Percentiles rank a stretch among this genome's conserved stretches.
Evolutionary conservation across 2,888 invertebrate genomes (phyloP).

Genomic region (Agriotes lineatus): DNA sequence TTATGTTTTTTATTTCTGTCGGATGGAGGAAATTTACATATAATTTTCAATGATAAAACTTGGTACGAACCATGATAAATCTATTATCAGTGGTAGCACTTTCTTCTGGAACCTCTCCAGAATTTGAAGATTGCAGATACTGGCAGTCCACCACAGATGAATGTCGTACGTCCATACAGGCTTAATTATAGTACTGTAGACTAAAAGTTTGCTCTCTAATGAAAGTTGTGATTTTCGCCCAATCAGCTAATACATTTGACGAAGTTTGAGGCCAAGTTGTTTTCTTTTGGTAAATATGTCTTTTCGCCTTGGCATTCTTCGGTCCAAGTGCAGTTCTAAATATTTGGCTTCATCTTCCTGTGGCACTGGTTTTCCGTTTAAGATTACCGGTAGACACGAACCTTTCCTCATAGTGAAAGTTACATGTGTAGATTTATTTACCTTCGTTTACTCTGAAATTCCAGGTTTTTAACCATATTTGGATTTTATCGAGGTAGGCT

Average conservation of each 20-base stretch:
- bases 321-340: background rate
- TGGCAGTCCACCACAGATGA: background rate
- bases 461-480: constrained; percentile 9
- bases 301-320: constrained; percentile 7
- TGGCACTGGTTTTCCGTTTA: background rate
- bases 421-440: constrained; percentile 19
- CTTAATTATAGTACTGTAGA: constrained; percentile 18
- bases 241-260: constrained; percentile 9
- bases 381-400: background rate
- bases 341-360: constrained; percentile 17
- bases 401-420: constrained; percentile 11
- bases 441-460: constrained; percentile 3
- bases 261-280: constrained; percentile 14
- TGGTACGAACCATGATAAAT: background rate
- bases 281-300: constrained; percentile 19
- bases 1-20: background rate
- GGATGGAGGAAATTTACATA: background rate
- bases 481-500: constrained; percentile 2
- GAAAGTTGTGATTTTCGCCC: constrained; percentile 8
- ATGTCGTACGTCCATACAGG: background rate
- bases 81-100: background rate
- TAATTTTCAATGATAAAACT: background rate
- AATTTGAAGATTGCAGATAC: background rate
- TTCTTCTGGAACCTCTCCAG: background rate
- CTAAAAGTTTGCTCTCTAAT: constrained; percentile 3